Base-by-base conservation (phyloP, 2,888 invertebrate genomes). In the Lasioglossum calceatum region DNA sequence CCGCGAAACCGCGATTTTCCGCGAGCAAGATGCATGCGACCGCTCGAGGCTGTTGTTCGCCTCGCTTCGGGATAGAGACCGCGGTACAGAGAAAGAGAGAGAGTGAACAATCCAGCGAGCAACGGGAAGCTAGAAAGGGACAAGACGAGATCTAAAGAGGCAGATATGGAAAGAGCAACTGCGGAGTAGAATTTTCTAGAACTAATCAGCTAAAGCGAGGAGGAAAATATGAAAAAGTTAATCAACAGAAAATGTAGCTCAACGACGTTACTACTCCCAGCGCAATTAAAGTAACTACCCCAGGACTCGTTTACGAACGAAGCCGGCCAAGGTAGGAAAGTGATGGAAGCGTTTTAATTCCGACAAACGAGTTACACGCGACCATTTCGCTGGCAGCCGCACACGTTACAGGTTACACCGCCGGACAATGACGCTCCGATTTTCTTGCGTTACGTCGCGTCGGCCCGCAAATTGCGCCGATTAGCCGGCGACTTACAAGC, bases 1-100 rank as follows among this genome's bases (percentile, higher is more conserved):
- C 71, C 72, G 36, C 73, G 64, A 70, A 67, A 32, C 61, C 61
- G 75, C 77, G 79, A 85, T 90, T 90, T 90, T 90, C 90, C 85
- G 74, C 82, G 81, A 75, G 54, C 64, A 50, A 54, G 82, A 39
- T 77, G 71, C 76, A 67, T 71, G 73, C 50, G 44, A 39, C 54
- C 71, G 23, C 36, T 23, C 67, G 7, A 8, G 67, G 47, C 42
- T 10, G 70, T 70, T 70, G 70, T 70, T 70, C n/a, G 70, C 44
- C 12, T 44, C 44, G 44, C 44, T 44, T 14, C 44, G 44, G 44
- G 44, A 44, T 44, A 44, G 44, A 44, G 44, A 44, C 44, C 44
- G 44, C 12, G 44, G 0, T 44, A 4, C 12, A 44, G 12, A 42
- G 42, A 8, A 0, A 42, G 42, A 42, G 2, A 50, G 50, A 19